phyloP scores from a whole-genome alignment of 1,140 invertebrate genomes.

The Stenopsyche tienmushanensis region DNA sequence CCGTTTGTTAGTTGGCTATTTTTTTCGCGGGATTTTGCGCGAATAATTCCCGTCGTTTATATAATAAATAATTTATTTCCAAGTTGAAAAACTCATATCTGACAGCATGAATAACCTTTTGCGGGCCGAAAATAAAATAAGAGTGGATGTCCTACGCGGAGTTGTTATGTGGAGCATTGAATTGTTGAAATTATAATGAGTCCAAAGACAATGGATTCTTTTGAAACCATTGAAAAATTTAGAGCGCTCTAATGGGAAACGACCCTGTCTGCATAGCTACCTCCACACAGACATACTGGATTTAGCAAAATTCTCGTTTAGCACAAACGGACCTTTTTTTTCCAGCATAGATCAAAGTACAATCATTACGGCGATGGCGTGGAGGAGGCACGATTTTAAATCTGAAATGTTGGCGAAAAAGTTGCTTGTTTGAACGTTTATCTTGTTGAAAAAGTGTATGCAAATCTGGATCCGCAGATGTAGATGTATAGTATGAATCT shows the following conservation, averaged over 20 bases:
- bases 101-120: conserved; percentile 5
- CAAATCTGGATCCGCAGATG: no score
- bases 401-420: no score
- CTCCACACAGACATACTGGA: neutral
- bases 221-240: conserved; percentile 30
- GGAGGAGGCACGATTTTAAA: no score
- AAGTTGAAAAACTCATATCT: no score
- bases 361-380: no score
- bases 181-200: conserved; percentile 35
- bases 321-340: conserved; percentile 3
- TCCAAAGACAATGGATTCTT: conserved; percentile 28
- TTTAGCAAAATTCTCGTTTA: neutral
- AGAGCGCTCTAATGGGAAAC: conserved; percentile 19
- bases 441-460: no score
- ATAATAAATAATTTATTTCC: no score
- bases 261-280: conserved; percentile 9
- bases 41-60: no score
- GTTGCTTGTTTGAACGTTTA: no score
- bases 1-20: no score
- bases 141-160: neutral
- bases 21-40: no score
- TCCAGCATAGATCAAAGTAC: neutral
- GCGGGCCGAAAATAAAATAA: conserved; percentile 7
- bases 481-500: no score
- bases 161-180: conserved; percentile 15